These are phyloP conservation scores for Myotis myotis DNA, from an alignment of 2,797 vertebrate genomes.

Conservation along the genomic window DNA sequence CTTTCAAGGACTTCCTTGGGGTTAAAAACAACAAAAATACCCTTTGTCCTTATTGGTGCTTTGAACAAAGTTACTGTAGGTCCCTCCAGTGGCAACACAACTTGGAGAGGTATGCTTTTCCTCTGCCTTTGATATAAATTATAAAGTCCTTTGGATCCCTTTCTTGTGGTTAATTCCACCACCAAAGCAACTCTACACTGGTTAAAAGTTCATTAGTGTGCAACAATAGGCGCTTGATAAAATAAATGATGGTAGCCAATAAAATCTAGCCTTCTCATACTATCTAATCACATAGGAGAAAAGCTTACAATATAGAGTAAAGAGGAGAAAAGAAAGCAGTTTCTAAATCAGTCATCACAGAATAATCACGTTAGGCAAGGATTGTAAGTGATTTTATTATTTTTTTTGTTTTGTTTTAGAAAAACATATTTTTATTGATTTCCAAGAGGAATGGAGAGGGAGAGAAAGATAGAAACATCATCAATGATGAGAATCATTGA, in stretches of 20 bases:
- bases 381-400: background rate
- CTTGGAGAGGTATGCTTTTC: background rate
- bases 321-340: background rate
- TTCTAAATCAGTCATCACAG: background rate
- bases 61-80: constrained; percentile 49
- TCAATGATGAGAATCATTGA: too few relatives aligned
- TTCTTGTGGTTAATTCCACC: constrained; percentile 64
- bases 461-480: too few relatives aligned
- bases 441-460: too few relatives aligned
- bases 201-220: constrained; percentile 71
- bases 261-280: constrained; percentile 22
- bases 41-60: constrained; percentile 60
- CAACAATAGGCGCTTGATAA: constrained; percentile 67
- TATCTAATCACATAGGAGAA: background rate
- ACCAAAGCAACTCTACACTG: constrained; percentile 60
- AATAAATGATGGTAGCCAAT: constrained; percentile 64
- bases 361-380: background rate
- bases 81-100: constrained; percentile 40
- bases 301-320: background rate
- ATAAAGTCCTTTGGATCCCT: constrained; percentile 24
- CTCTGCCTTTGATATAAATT: constrained; percentile 62
- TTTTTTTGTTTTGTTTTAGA: background rate
- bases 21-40: constrained; percentile 70
- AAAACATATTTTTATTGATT: too few relatives aligned
- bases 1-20: constrained; percentile 71